phyloP scores from a whole-genome alignment of 2,113 vertebrate species.

The Ovis aries region ARS-UI_Ramb_v3.0 NC_056057.1:98102501-98103000 shows the following conservation, averaged over 20 bases:
- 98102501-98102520: not conserved
- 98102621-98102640: not conserved
- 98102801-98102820: not conserved
- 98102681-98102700: not conserved
- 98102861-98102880: not conserved
- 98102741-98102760: not conserved
- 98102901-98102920: not conserved
- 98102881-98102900: not conserved
- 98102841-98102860: not conserved
- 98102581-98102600: not conserved
- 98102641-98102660: not conserved
- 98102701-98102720: not conserved
- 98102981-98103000: not conserved
- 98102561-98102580: not conserved
- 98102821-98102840: not conserved
- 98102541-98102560: not conserved
- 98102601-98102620: not conserved
- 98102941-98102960: not conserved
- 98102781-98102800: not conserved
- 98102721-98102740: not conserved
- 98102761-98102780: not conserved
- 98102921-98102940: not conserved
- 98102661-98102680: not conserved
- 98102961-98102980: not conserved
- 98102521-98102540: not conserved